Percentiles rank a stretch among this genome's conserved stretches.
Evolutionary conservation across 2,113 vertebrate genomes (phyloP).

Genomic region (Cyprinodon brontotheroides): DNA sequence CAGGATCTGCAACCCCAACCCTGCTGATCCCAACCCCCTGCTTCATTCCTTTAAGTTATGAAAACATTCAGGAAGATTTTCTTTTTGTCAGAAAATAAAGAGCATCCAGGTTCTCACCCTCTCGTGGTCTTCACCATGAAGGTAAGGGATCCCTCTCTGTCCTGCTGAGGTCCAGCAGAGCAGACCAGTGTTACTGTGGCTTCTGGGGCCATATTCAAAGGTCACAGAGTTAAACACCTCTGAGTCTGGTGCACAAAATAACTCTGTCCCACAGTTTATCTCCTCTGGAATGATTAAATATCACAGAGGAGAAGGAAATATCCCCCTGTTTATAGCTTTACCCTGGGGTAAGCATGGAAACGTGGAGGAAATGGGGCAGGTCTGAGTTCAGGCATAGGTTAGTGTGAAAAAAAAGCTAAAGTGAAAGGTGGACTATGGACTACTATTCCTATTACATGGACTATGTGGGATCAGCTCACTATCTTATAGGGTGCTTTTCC

Average conservation of each 20-base stretch:
- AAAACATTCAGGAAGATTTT: constrained; percentile 72
- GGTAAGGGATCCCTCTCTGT: constrained; percentile 28
- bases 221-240: constrained; percentile 51
- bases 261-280: constrained; percentile 39
- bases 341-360: constrained; percentile 4
- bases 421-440: constrained; percentile 16
- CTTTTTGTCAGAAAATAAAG: constrained; percentile 57
- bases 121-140: constrained; percentile 4
- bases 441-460: neutral
- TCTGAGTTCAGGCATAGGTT: constrained; percentile 46
- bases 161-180: constrained; percentile 34
- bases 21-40: neutral
- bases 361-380: constrained; percentile 19
- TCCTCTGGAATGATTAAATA: constrained; percentile 38
- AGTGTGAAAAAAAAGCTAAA: constrained; percentile 34
- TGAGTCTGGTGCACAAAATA: constrained; percentile 28
- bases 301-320: constrained; percentile 4
- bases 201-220: constrained; percentile 51
- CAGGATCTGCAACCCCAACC: constrained; percentile 23
- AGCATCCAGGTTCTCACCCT: constrained; percentile 29
- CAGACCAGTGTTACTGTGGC: constrained; percentile 16
- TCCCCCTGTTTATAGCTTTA: constrained; percentile 35
- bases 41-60: constrained; percentile 45
- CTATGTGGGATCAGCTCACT: too few relatives aligned
- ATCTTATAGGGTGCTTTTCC: too few relatives aligned